Evolutionary conservation across 2,113 vertebrate species (phyloP), one percentile per base, ranked within the genome.

Genomic region (Alaudala cheleensis): DNA sequence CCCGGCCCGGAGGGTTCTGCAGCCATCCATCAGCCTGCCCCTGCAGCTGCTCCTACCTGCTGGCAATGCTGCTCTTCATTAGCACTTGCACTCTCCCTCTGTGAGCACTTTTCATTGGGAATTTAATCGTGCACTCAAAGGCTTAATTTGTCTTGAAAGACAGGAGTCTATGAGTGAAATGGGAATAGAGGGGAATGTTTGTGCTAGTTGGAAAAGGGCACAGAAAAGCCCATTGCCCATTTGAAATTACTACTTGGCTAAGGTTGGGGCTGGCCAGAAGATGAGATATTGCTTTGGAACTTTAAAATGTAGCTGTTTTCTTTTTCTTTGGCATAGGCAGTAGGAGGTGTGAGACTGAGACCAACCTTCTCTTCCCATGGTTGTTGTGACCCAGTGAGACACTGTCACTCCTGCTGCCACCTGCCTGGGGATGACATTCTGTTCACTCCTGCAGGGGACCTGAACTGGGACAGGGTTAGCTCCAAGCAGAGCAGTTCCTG

Each of bases 11-110:
- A 17, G 17, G 5, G 33, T 33, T 91, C 58, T 66, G 24, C 64
- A 20, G 44, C 0, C 0, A 18, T 54, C 66, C 50, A 3, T 19
- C 1, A 2, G 64, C 33, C 39, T 61, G 25, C 1, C 2, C 9
- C 0, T 8, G 34, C 54, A 57, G 54, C 58, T 82, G 0, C 82
- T 61, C 14, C 70, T 44, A 0, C 23, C 79, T 64, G 50, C 4
- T 64, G 51, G 42, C 5, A 26, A 2, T 50, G 24, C 5, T 70
- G 54, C 39, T 69, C 60, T 70, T 61, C 24, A 2, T 23, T 22
- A 20, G 3, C 33, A 3, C 44, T 53, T 17, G 60, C 71, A 24
- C 14, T 39, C n/a, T 61, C 16, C 24, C 25, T 45, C 3, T 28
- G n/a, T 13, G 24, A 57, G 61, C 8, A 2, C 57, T 82, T 79